A percentile compares a stretch with the other conserved stretches of the same genome.
Evolutionary conservation across 1,140 invertebrate species (phyloP).

Genomic region (Euwallacea similis): DNA sequence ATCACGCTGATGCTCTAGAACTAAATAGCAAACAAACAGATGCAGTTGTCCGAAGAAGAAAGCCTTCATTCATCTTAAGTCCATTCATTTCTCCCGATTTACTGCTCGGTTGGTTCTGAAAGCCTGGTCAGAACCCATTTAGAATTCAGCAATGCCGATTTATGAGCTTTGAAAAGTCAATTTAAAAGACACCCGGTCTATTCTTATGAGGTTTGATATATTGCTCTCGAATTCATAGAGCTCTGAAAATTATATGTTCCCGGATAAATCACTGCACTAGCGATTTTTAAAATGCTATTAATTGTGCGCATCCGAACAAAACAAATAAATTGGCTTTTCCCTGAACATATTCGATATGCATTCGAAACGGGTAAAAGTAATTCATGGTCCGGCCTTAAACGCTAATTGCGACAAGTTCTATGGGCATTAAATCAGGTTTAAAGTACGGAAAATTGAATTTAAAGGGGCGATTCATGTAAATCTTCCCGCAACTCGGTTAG

Average conservation of each 20-base stretch:
- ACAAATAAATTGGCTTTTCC: too few relatives aligned
- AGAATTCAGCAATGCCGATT: not conserved
- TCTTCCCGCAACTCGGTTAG: conserved; percentile 2
- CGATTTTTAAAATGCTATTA: too few relatives aligned
- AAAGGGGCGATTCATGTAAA: conserved; percentile 28
- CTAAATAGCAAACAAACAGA: too few relatives aligned
- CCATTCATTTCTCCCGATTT: not conserved
- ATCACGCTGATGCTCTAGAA: too few relatives aligned
- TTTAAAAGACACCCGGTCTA: not conserved
- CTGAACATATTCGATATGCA: not conserved
- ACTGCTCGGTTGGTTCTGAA: not conserved
- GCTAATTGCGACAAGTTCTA: conserved; percentile 25
- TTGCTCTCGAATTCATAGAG: not conserved
- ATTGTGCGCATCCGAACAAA: too few relatives aligned
- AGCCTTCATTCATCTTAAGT: not conserved
- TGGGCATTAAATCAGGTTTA: conserved; percentile 27
- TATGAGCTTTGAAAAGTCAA: conserved; percentile 2
- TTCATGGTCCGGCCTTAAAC: conserved; percentile 18
- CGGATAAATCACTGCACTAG: too few relatives aligned
- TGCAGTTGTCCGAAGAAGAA: too few relatives aligned
- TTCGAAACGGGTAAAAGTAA: conserved; percentile 5
- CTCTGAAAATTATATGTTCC: too few relatives aligned
- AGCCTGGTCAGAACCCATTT: not conserved
- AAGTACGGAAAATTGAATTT: conserved; percentile 27
- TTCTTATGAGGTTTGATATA: not conserved